These are phyloP conservation scores for Leucoraja ocellata DNA, from an alignment of 2,797 vertebrate species.

Conservation along the genomic window DNA sequence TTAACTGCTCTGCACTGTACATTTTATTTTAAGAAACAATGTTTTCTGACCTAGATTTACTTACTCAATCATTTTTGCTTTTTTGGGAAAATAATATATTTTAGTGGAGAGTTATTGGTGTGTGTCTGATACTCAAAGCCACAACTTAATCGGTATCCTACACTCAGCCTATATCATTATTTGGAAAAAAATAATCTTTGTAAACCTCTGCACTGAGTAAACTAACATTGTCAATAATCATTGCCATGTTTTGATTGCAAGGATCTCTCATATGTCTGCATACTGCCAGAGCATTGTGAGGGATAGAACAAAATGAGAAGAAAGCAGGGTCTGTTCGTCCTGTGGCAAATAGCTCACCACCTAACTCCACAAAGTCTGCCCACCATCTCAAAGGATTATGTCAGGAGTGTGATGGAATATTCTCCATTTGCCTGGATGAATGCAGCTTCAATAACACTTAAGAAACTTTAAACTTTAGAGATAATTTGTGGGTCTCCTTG, in stretches of 20 bases:
- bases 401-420: too few species aligned
- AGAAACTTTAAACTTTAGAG: too few species aligned
- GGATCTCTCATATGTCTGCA: neutral
- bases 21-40: neutral
- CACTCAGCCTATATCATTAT: neutral
- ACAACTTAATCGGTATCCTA: neutral
- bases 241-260: neutral
- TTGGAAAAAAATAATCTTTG: neutral
- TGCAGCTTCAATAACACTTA: too few species aligned
- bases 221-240: neutral
- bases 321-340: neutral
- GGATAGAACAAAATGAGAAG: neutral
- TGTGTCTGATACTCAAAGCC: too few species aligned
- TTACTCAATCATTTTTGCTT: neutral
- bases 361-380: too few species aligned
- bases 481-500: too few species aligned
- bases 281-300: neutral
- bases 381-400: too few species aligned
- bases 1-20: neutral
- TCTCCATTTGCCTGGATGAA: too few species aligned
- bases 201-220: neutral
- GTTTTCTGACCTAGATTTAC: slow-evolving; percentile 10
- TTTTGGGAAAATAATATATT: neutral
- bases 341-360: too few species aligned
- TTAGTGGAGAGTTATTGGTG: neutral